These are phyloP conservation scores for Cynaeus angustus DNA, from an alignment of 2,888 invertebrate species.

Conservation along the genomic window DNA sequence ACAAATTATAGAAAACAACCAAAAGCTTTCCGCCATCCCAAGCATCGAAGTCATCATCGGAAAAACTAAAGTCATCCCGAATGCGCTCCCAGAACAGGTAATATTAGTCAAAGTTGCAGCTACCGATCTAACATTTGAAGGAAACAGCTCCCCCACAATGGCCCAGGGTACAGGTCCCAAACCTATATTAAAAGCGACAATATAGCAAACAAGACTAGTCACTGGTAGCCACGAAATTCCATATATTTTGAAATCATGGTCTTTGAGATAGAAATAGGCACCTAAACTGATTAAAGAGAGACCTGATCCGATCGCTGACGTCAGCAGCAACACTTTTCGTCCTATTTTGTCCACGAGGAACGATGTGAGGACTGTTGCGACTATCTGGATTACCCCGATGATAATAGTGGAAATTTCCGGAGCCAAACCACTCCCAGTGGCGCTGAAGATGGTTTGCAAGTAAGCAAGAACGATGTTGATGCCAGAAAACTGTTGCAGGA, in stretches of 20 bases:
- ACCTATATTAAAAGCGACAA: slow-evolving; percentile 80
- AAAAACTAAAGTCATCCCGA: slow-evolving; percentile 57
- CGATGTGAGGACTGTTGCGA: slow-evolving; percentile 80
- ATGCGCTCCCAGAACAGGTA: slow-evolving; percentile 52
- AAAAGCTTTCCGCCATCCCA: slow-evolving; percentile 58
- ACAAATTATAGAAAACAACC: slow-evolving; percentile 57
- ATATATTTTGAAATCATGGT: slow-evolving; percentile 60
- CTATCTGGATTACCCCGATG: slow-evolving; percentile 84
- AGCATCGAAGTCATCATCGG: slow-evolving; percentile 52
- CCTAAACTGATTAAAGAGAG: slow-evolving; percentile 21
- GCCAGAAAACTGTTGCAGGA: slow-evolving; percentile 87
- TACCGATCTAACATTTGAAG: slow-evolving; percentile 82
- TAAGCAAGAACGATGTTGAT: slow-evolving; percentile 88
- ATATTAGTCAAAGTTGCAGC: slow-evolving; percentile 68
- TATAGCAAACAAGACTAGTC: slow-evolving; percentile 80
- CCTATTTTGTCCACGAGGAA: slow-evolving; percentile 69
- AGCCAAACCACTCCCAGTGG: slow-evolving; percentile 79
- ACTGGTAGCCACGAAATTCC: slow-evolving; percentile 81
- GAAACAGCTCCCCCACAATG: slow-evolving; percentile 86
- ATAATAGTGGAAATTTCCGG: slow-evolving; percentile 81
- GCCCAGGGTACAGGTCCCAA: slow-evolving; percentile 87
- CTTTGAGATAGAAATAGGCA: slow-evolving; percentile 66
- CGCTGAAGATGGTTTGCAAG: slow-evolving; percentile 80
- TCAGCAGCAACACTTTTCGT: slow-evolving; percentile 14
- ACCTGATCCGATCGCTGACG: slow-evolving; percentile 11